phyloP scores from a whole-genome alignment of 2,797 vertebrate species.

The Pseudochirops corinnae region DNA sequence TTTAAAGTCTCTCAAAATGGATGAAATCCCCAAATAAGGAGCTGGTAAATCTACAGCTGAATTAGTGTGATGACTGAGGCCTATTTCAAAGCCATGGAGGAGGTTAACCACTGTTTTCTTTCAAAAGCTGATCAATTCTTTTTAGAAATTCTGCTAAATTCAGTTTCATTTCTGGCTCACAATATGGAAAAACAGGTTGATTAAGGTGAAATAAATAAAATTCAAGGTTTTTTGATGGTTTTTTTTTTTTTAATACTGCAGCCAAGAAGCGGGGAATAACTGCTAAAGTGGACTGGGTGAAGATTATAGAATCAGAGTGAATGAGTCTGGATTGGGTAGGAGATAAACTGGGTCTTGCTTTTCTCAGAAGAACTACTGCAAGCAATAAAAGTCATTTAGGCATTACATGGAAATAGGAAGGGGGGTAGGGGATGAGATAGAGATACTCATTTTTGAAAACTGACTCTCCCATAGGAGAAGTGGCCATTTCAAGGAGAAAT shows the following conservation, averaged over 20 bases:
- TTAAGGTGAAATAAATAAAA: neutral
- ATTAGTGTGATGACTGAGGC: neutral
- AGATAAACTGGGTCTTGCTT: neutral
- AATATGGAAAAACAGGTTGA: neutral
- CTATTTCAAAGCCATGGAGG: neutral
- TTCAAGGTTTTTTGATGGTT: neutral
- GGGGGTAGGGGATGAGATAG: neutral
- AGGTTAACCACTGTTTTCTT: neutral
- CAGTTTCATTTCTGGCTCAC: neutral
- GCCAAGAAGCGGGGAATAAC: neutral
- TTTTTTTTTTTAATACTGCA: neutral
- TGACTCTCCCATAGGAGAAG: constrained; percentile 1
- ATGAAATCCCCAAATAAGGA: neutral
- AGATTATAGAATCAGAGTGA: neutral
- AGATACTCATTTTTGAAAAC: neutral
- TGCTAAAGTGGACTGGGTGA: neutral
- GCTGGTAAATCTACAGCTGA: neutral
- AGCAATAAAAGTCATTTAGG: no score
- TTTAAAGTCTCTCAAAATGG: constrained; percentile 13
- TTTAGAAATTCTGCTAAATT: neutral
- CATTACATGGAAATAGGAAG: fast-evolving
- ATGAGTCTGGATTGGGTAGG: neutral
- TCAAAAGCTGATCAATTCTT: constrained; percentile 1
- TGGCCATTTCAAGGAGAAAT: neutral
- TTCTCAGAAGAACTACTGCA: neutral